Percentiles rank a stretch among this genome's conserved stretches.
These are phyloP conservation scores for Talpa occidentalis DNA, from an alignment of 2,113 vertebrate genomes.

Conservation along the genomic window DNA sequence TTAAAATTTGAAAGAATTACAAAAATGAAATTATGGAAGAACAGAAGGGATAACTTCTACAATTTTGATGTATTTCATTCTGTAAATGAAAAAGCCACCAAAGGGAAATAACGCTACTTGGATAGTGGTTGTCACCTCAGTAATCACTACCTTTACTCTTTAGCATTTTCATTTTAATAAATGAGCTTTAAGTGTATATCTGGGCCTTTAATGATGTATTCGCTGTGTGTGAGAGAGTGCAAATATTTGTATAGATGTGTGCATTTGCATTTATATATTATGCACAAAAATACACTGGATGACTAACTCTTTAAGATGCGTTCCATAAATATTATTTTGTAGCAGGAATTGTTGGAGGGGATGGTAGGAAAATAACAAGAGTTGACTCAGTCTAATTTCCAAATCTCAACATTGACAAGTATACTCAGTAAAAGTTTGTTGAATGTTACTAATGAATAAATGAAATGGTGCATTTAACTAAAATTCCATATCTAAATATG, in stretches of 20 bases:
- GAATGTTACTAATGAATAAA: not conserved
- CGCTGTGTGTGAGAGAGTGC: not conserved
- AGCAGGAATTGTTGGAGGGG: not conserved
- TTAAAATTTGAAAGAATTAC: constrained; percentile 22
- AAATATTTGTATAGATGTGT: not conserved
- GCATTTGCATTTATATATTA: not conserved
- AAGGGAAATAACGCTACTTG: not conserved
- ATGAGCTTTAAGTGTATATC: not conserved
- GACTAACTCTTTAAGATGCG: constrained; percentile 22
- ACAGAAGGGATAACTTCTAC: not conserved
- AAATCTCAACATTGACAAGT: not conserved
- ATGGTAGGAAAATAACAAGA: not conserved
- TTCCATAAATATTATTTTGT: constrained; percentile 7
- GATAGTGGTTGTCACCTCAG: not conserved
- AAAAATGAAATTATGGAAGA: not conserved
- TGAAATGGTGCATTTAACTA: not conserved
- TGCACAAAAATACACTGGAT: not conserved
- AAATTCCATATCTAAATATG: not conserved
- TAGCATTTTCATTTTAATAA: not conserved
- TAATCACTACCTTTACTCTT: not conserved
- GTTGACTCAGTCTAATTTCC: not conserved
- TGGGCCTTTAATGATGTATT: not conserved
- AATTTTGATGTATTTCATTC: not conserved
- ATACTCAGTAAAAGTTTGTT: not conserved
- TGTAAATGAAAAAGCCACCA: not conserved